A percentile compares a stretch with the other conserved stretches of the same genome.
phyloP scores from a whole-genome alignment of 2,888 invertebrate species.

The Sympetrum striolatum region DNA sequence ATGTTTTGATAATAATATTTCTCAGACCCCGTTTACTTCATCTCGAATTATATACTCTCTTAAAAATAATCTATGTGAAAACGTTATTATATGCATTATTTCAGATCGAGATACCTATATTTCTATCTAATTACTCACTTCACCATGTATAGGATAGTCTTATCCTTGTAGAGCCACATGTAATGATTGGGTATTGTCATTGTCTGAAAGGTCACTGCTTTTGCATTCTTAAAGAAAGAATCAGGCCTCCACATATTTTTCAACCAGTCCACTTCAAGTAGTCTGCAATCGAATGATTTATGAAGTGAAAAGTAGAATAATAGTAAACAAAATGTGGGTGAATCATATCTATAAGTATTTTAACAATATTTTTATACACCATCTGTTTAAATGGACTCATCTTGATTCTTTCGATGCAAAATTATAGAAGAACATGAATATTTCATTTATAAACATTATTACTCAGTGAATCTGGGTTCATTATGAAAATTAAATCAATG shows the following conservation, averaged over 20 bases:
- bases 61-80: no score
- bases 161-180: conserved; percentile 88
- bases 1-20: neutral
- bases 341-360: neutral
- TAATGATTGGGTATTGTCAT: conserved; percentile 96
- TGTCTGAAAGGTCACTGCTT: conserved; percentile 91
- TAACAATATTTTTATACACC: neutral
- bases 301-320: neutral
- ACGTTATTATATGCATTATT: no score
- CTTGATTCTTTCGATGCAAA: neutral
- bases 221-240: conserved; percentile 93
- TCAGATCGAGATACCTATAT: neutral
- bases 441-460: neutral
- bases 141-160: conserved; percentile 85
- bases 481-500: conserved; percentile 17
- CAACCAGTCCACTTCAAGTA: conserved; percentile 88
- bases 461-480: neutral
- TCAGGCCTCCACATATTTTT: conserved; percentile 94
- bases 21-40: neutral
- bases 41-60: no score
- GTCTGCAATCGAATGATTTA: conserved; percentile 57
- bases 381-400: neutral
- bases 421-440: neutral
- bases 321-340: no score
- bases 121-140: conserved; percentile 65